phyloP scores from a whole-genome alignment of 2,888 invertebrate species.

The Zygaena filipendulae region DNA sequence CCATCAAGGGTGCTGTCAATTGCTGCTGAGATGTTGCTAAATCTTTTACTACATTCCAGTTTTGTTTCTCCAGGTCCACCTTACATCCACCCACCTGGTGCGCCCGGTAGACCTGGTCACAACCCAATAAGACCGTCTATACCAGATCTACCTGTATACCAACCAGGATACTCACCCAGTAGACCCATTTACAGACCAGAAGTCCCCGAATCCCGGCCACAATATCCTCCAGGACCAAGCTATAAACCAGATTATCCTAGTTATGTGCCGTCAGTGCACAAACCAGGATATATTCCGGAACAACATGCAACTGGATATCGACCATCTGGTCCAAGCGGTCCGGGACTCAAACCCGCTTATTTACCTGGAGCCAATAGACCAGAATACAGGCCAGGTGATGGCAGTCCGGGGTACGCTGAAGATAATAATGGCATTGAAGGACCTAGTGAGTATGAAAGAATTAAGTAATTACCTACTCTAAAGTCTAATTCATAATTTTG shows the following conservation, averaged over 20 bases:
- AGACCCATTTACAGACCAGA: not conserved
- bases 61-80: slow-evolving; percentile 28
- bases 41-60: too few species aligned
- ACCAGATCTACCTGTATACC: too few species aligned
- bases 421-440: too few species aligned
- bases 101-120: too few species aligned
- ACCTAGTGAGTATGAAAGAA: slow-evolving; percentile 4
- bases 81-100: slow-evolving; percentile 29
- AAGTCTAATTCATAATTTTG: too few species aligned
- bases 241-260: not conserved
- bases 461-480: too few species aligned
- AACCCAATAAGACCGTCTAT: too few species aligned
- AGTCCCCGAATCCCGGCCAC: too few species aligned
- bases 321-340: slow-evolving; percentile 18
- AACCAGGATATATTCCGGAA: not conserved
- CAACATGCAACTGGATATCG: slow-evolving; percentile 12
- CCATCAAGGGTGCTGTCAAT: too few species aligned
- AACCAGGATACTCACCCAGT: slow-evolving; percentile 18
- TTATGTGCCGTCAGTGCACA: not conserved
- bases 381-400: slow-evolving; percentile 12
- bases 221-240: too few species aligned
- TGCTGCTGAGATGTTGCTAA: too few species aligned
- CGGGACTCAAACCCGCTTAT: slow-evolving; percentile 21
- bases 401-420: slow-evolving; percentile 4
- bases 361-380: slow-evolving; percentile 17